Conservation (phyloP, 2,888 invertebrate genomes). For the Troglohyphantes excavatus region DNA sequence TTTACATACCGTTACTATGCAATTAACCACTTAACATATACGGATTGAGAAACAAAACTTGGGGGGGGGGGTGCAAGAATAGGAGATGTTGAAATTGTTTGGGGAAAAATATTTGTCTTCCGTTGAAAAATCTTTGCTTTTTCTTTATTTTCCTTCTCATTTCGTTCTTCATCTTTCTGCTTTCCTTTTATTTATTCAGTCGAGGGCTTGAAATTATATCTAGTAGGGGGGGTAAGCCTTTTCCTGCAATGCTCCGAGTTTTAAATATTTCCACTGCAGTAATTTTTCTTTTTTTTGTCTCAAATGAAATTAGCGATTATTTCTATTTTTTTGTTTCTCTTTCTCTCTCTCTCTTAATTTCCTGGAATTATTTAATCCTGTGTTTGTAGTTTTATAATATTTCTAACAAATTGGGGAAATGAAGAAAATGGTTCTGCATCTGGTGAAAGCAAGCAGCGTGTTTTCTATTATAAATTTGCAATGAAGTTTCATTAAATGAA, state of each 20-base stretch:
- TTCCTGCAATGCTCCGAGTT: neutral
- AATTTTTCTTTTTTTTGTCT: constrained; percentile 7
- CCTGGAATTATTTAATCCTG: neutral
- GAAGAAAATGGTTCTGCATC: too few species aligned
- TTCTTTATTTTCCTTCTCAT: constrained; percentile 3
- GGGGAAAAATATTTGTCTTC: constrained; percentile 40
- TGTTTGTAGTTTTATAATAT: neutral
- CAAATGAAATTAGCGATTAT: neutral
- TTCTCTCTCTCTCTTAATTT: too few species aligned
- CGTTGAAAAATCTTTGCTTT: neutral
- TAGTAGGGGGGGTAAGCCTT: neutral
- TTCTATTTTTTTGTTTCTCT: neutral
- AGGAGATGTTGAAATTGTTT: constrained; percentile 44
- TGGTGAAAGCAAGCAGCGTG: too few species aligned
- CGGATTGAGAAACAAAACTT: constrained; percentile 38
- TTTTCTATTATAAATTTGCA: too few species aligned
- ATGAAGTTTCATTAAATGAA: too few species aligned
- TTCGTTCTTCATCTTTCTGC: neutral
- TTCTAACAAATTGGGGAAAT: too few species aligned
- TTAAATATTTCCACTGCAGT: constrained; percentile 17
- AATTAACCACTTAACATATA: constrained; percentile 56
- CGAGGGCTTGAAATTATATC: constrained; percentile 1
- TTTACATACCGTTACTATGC: constrained; percentile 37
- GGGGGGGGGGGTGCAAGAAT: neutral
- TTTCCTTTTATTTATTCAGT: constrained; percentile 16